Conservation (phyloP, 2,797 vertebrate species). For the Hoplostethus atlanticus region DNA sequence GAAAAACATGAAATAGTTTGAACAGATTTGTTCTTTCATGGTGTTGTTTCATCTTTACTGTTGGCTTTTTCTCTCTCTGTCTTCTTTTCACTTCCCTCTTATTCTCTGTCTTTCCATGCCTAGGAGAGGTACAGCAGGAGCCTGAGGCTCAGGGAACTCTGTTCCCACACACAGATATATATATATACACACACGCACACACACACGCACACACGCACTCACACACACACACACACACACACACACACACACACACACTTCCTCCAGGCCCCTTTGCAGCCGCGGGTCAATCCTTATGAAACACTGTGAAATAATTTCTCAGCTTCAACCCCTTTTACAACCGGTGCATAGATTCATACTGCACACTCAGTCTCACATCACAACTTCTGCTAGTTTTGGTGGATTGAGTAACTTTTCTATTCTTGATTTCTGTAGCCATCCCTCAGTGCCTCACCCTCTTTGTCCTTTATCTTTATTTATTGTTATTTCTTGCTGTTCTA, state of each 20-base stretch:
- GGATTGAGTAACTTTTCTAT: slow-evolving; percentile 49
- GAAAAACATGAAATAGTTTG: neutral
- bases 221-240: slow-evolving; percentile 6
- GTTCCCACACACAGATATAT: slow-evolving; percentile 12
- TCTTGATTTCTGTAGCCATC: slow-evolving; percentile 13
- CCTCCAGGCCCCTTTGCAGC: slow-evolving; percentile 63
- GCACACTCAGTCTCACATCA: slow-evolving; percentile 31
- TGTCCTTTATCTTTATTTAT: neutral
- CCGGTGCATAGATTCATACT: slow-evolving; percentile 45
- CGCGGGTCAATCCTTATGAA: slow-evolving; percentile 78
- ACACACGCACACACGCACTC: neutral
- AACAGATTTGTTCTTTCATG: slow-evolving; percentile 37
- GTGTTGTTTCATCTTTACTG: slow-evolving; percentile 40
- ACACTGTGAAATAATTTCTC: slow-evolving; percentile 74
- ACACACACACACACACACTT: slow-evolving; percentile 19
- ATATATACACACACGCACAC: too few relatives aligned
- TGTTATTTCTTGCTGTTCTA: slow-evolving; percentile 12
- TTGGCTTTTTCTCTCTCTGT: slow-evolving; percentile 15
- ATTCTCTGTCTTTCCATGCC: slow-evolving; percentile 39
- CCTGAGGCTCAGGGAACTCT: slow-evolving; percentile 53
- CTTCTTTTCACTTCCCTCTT: slow-evolving; percentile 3
- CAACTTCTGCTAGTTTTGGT: slow-evolving; percentile 37
- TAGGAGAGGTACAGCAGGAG: slow-evolving; percentile 54
- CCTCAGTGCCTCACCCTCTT: neutral
- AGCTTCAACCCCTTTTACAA: slow-evolving; percentile 54